phyloP scores from a whole-genome alignment of 2,797 vertebrate species.

The Oreochromis mossambicus region DNA sequence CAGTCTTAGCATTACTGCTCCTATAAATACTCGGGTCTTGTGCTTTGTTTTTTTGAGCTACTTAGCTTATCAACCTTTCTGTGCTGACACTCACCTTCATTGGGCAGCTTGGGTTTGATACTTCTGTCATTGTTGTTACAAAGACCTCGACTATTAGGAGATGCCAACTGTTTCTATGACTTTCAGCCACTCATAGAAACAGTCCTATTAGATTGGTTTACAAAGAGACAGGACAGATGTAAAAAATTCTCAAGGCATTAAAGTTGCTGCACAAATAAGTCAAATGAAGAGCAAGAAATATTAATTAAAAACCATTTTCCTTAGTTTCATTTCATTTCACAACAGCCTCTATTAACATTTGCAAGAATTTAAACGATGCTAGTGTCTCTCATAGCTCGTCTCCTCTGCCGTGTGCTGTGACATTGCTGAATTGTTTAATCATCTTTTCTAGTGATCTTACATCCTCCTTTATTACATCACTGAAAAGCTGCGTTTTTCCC shows the following conservation, averaged over 20 bases:
- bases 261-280: background rate
- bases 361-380: background rate
- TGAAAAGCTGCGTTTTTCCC: background rate
- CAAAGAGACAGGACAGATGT: background rate
- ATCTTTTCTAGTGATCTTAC: background rate
- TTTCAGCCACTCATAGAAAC: background rate
- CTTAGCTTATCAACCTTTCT: background rate
- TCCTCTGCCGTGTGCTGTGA: background rate
- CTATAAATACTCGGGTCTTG: background rate
- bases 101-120: background rate
- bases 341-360: background rate
- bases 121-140: background rate
- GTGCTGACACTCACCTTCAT: background rate
- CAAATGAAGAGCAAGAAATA: background rate
- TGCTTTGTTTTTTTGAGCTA: background rate
- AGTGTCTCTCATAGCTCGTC: background rate
- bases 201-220: background rate
- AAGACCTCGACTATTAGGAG: background rate
- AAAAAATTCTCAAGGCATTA: background rate
- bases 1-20: background rate
- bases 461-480: background rate
- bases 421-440: background rate
- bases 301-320: background rate
- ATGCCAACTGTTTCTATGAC: background rate
- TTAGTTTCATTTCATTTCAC: background rate